A percentile compares a stretch with the other conserved stretches of the same genome.
These are phyloP conservation scores for Odontamblyopus lacepedii DNA, from an alignment of 2,797 vertebrate genomes.

Conservation along the genomic window DNA sequence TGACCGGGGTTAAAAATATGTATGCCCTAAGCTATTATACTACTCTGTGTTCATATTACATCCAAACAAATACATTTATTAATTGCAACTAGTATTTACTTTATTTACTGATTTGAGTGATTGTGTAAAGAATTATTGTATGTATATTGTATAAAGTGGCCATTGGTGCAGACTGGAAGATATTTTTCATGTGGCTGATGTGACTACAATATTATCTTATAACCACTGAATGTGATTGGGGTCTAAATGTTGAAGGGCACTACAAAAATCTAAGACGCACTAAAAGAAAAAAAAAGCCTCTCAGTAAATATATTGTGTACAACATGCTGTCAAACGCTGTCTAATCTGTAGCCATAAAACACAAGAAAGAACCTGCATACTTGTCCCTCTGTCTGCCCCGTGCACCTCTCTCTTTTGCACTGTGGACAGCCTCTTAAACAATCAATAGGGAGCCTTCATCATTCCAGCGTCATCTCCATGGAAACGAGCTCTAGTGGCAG, in stretches of 20 bases:
- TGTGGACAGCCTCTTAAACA: constrained; percentile 72
- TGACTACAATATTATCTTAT: background rate
- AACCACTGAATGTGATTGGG: background rate
- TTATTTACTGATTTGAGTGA: background rate
- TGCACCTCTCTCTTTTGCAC: constrained; percentile 65
- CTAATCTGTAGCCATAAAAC: constrained; percentile 46
- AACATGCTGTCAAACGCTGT: constrained; percentile 5
- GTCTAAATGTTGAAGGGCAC: background rate
- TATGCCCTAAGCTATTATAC: background rate
- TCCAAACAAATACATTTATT: background rate
- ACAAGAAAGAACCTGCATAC: constrained; percentile 37
- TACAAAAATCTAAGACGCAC: background rate
- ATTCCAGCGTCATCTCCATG: constrained; percentile 88
- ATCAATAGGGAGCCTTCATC: constrained; percentile 83
- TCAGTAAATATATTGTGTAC: background rate
- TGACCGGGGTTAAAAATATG: background rate
- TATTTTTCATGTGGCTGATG: background rate
- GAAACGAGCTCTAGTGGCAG: constrained; percentile 72
- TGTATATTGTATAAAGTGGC: background rate
- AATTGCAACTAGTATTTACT: background rate
- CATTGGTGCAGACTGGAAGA: background rate
- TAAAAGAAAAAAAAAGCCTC: background rate
- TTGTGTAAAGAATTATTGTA: background rate
- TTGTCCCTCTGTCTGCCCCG: constrained; percentile 57
- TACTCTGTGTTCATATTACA: background rate